Base-by-base conservation (phyloP, 30 jellyfish, hydroid and myxozoan species). In the Mastigias papua region DNA sequence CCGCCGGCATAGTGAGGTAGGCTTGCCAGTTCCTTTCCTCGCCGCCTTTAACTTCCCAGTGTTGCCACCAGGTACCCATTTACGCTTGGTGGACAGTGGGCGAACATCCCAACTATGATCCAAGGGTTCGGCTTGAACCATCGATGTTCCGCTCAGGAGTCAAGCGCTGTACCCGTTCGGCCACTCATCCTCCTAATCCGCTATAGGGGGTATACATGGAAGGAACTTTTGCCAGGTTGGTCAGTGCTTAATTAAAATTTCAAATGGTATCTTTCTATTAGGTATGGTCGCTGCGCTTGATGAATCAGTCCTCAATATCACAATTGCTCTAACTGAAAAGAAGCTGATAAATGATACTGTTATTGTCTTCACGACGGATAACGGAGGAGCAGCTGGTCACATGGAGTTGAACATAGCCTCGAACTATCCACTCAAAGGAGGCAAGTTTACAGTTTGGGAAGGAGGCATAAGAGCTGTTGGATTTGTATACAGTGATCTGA, bases 381-480 rank as follows among this genome's bases (percentile, higher is more conserved):
- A 81, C 87, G 98, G 98, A 31, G 98, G 98, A 20, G 98, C 99
- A 7, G 98, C 90, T 82, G 99, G 98, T 8, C 98, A 97, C 46
- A 80, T 77, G 93, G 99, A 94, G 73, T 81, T 94, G 63, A 90
- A 81, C 76, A 81, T 73, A 21, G 99, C 97, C 58, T 96, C 98
- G 70, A 96, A 96, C 71, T 96, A 78, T 67, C 99, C 99, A 65
- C 92, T 96, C 67, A 83, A 97, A 81, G 99, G 99, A 50, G 96
- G 97, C 86, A 91, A 92, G 48, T 82, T 88, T 30, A 96, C 99
- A 7, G 97, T 87, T 13, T 96, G 99, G 99, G 99, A 96, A 87
- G 99, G 99, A 71, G 98, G 99, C 82, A 73, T 96, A 21, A 31
- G 99, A 19, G 97, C 97, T 1, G 97, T 91, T 50, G 99, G 97